A percentile compares a stretch with the other conserved stretches of the same genome.
Conservation (phyloP, 1,140 invertebrate genomes). For the Calephelis virginiensis region DNA sequence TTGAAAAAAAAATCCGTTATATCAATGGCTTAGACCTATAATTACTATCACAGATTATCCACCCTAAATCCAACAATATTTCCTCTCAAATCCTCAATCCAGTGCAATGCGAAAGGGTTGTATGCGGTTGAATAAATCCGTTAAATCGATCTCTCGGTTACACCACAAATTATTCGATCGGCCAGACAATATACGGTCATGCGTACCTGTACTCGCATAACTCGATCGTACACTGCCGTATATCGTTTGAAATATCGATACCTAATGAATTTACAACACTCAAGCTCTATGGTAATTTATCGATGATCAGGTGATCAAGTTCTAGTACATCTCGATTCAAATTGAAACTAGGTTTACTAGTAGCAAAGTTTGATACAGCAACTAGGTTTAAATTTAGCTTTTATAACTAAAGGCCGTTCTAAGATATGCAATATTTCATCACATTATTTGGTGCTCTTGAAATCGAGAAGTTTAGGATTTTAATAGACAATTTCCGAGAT, state of each 20-base stretch:
- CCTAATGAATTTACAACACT: slow-evolving; percentile 10
- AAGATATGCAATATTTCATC: no score
- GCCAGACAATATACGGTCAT: slow-evolving; percentile 24
- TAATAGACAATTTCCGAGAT: no score
- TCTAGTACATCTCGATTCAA: no score
- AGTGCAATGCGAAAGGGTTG: slow-evolving; percentile 16
- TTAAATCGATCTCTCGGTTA: slow-evolving; percentile 29
- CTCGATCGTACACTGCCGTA: slow-evolving; percentile 10
- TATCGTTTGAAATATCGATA: slow-evolving; percentile 18
- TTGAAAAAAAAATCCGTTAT: no score
- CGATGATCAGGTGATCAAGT: no score
- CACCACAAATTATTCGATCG: slow-evolving; percentile 32
- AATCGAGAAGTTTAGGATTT: no score
- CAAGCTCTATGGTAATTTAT: background rate
- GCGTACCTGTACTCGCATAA: slow-evolving; percentile 12
- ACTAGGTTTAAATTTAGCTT: no score
- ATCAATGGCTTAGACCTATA: no score
- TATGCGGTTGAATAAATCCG: slow-evolving; percentile 31
- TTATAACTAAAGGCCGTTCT: no score
- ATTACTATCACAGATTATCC: background rate
- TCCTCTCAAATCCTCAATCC: background rate
- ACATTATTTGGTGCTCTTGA: no score
- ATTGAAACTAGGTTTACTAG: no score
- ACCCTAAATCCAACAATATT: slow-evolving; percentile 3
- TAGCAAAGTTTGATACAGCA: no score